phyloP scores from a whole-genome alignment of 2,888 invertebrate genomes.

The Drosophila meridionalis region DNA sequence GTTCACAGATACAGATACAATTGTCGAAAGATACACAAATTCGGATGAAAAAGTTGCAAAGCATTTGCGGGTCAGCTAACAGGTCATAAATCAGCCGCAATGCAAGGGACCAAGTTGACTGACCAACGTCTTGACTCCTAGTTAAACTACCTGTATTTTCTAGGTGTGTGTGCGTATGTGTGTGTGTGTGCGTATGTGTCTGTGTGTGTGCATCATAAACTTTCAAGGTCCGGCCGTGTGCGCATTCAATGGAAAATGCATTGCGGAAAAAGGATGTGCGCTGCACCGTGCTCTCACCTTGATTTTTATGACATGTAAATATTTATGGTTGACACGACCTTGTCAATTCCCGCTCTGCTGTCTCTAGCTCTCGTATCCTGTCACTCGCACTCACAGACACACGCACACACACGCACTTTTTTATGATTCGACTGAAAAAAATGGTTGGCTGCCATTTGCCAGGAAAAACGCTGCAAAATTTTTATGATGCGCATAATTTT shows the following conservation, averaged over 20 bases:
- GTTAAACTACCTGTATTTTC: conserved; percentile 38
- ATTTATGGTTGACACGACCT: conserved; percentile 78
- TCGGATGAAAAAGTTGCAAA: conserved; percentile 69
- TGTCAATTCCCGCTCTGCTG: conserved; percentile 47
- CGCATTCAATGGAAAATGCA: conserved; percentile 73
- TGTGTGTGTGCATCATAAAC: conserved; percentile 53
- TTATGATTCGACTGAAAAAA: conserved; percentile 68
- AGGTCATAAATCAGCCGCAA: conserved; percentile 71
- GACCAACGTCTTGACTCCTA: conserved; percentile 66
- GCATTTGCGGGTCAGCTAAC: conserved; percentile 52
- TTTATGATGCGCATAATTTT: conserved; percentile 74
- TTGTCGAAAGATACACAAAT: conserved; percentile 41
- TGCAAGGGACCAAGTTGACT: conserved; percentile 46
- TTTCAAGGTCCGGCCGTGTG: conserved; percentile 58
- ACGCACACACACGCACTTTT: conserved; percentile 38
- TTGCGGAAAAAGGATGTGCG: conserved; percentile 75
- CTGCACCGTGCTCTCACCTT: conserved; percentile 60
- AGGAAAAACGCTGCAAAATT: conserved; percentile 61
- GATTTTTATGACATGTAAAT: conserved; percentile 77
- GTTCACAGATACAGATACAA: conserved; percentile 35
- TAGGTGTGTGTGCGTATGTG: not conserved
- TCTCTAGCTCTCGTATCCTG: conserved; percentile 30
- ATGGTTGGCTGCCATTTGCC: conserved; percentile 24
- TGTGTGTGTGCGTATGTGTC: not conserved
- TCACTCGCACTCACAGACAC: conserved; percentile 16